Evolutionary conservation across 1,140 invertebrate genomes (phyloP).

Genomic region (Temnothorax nylanderi): DNA sequence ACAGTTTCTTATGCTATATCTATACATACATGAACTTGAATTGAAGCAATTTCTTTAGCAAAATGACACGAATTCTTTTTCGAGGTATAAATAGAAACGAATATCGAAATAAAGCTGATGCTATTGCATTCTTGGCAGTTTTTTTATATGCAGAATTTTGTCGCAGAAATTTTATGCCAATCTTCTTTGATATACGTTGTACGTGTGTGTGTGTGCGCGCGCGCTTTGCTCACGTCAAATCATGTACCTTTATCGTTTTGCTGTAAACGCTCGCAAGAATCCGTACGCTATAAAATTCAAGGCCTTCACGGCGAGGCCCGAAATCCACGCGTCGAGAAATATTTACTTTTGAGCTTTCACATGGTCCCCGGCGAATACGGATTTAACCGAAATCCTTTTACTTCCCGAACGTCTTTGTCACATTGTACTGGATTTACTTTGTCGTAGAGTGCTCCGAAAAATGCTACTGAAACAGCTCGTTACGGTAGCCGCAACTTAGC

Average conservation of each 20-base stretch:
- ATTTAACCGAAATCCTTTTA: constrained; percentile 70
- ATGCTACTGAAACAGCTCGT: constrained; percentile 46
- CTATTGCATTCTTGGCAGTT: neutral
- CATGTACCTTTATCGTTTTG: constrained; percentile 8
- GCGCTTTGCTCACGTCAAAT: neutral
- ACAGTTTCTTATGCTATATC: neutral
- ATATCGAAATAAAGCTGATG: neutral
- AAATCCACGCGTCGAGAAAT: constrained; percentile 67
- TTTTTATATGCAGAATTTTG: neutral
- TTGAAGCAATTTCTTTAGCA: neutral
- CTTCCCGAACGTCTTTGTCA: constrained; percentile 50
- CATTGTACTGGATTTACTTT: constrained; percentile 64
- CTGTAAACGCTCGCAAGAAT: constrained; percentile 48
- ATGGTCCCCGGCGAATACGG: constrained; percentile 60
- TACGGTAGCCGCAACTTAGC: neutral
- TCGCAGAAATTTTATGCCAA: neutral
- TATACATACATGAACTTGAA: neutral
- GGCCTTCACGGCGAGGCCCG: constrained; percentile 12
- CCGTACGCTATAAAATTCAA: constrained; percentile 34
- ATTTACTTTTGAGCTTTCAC: constrained; percentile 65
- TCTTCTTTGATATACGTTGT: neutral
- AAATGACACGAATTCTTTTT: neutral
- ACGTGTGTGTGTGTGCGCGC: too few species aligned
- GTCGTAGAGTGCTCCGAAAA: constrained; percentile 46
- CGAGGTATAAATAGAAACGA: neutral